phyloP scores from a whole-genome alignment of 1,140 invertebrate species.

The Drosophila parabipectinata region DNA sequence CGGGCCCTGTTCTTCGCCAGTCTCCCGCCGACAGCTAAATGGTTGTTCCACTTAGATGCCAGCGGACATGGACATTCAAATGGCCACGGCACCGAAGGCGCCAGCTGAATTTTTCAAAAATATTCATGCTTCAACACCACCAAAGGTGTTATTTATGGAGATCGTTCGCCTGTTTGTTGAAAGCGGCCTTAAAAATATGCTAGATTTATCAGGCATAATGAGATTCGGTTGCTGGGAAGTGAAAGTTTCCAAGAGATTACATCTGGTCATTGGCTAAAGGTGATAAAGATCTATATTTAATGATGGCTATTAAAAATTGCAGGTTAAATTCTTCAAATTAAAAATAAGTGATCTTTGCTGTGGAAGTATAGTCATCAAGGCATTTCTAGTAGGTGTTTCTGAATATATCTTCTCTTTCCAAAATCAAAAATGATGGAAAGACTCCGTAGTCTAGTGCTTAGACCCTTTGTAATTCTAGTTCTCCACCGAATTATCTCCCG shows the following conservation, averaged over 20 bases:
- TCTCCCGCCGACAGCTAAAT: conserved; percentile 77
- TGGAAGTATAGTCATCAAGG: not conserved
- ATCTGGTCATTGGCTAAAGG: not conserved
- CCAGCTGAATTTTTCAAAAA: conserved; percentile 53
- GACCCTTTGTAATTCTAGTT: conserved; percentile 19
- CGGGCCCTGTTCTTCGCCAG: conserved; percentile 40
- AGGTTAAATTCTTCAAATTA: too few relatives aligned
- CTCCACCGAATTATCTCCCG: conserved; percentile 7
- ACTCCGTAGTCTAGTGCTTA: not conserved
- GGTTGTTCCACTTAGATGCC: conserved; percentile 71
- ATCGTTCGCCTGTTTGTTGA: conserved; percentile 27
- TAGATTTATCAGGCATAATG: conserved; percentile 35
- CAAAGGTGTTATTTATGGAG: conserved; percentile 51
- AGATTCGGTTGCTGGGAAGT: conserved; percentile 12
- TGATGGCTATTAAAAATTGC: not conserved
- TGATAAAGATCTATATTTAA: conserved; percentile 2
- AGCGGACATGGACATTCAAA: conserved; percentile 61
- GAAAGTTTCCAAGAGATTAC: conserved; percentile 1
- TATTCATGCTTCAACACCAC: conserved; percentile 40
- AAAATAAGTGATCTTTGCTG: not conserved
- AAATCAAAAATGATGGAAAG: conserved; percentile 13
- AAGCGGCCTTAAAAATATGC: conserved; percentile 30
- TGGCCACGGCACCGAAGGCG: conserved; percentile 36
- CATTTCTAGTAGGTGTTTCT: too few relatives aligned
- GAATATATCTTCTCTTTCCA: not conserved